These are phyloP conservation scores for Pinctada fucata DNA, from an alignment of 2,888 invertebrate species.

Conservation along the genomic window DNA sequence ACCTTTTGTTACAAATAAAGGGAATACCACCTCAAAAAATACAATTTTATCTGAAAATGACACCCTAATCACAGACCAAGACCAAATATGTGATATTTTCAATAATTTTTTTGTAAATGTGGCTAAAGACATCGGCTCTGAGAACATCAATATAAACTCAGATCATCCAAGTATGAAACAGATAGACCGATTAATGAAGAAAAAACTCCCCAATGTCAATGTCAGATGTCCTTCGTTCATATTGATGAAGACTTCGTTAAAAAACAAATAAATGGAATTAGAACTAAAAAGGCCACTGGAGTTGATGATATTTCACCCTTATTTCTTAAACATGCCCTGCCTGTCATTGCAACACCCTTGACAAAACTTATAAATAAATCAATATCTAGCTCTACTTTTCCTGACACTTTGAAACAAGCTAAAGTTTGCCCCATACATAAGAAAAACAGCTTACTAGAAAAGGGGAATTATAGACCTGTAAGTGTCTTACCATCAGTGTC, in stretches of 20 bases:
- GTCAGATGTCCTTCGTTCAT: neutral
- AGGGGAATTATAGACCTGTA: conserved; percentile 24
- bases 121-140: neutral
- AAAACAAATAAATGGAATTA: conserved; percentile 16
- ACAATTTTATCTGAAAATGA: neutral
- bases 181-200: too few relatives aligned
- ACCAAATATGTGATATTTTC: neutral
- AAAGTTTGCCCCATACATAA: conserved; percentile 32
- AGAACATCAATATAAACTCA: too few relatives aligned
- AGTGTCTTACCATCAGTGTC: neutral
- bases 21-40: conserved; percentile 7
- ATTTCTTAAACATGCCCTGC: conserved; percentile 13
- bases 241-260: conserved; percentile 9
- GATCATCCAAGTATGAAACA: too few relatives aligned
- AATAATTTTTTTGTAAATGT: conserved; percentile 4
- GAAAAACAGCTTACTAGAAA: conserved; percentile 8
- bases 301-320: conserved; percentile 25
- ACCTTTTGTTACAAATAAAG: conserved; percentile 22
- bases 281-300: conserved; percentile 30
- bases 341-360: conserved; percentile 15
- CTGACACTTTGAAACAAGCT: conserved; percentile 16
- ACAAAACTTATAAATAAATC: conserved; percentile 14
- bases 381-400: conserved; percentile 10
- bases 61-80: neutral
- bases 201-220: too few relatives aligned